These are phyloP conservation scores for Cepphus grylle DNA, from an alignment of 2,113 vertebrate species.

Conservation along the genomic window DNA sequence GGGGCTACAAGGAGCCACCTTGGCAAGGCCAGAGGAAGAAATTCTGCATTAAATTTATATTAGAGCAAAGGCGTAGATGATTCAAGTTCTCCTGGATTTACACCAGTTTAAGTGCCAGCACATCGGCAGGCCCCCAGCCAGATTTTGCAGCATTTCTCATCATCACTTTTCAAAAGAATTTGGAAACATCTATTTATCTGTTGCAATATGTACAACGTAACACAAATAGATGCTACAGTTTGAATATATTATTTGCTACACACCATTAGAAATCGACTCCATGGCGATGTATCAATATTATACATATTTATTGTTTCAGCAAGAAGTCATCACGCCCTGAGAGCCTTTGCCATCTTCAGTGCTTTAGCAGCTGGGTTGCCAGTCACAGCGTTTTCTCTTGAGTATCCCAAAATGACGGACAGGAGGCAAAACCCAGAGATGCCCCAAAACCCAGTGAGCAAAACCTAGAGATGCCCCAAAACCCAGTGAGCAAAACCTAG, in stretches of 20 bases:
- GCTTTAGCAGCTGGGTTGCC: not conserved
- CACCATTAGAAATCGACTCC: constrained; percentile 24
- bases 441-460: not conserved
- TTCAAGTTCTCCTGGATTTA: not conserved
- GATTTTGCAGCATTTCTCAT: constrained; percentile 13
- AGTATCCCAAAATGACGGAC: not conserved
- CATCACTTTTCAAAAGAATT: not conserved
- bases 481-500: not conserved
- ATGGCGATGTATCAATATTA: not conserved
- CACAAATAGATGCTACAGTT: not conserved
- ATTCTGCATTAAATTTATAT: not conserved
- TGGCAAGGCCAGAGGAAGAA: not conserved
- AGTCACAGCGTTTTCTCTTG: not conserved
- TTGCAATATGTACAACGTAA: not conserved
- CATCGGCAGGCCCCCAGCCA: not conserved
- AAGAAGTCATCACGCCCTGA: not conserved
- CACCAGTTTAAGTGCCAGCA: not conserved
- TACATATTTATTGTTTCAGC: constrained; percentile 20
- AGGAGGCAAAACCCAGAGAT: not conserved
- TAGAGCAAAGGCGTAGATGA: not conserved
- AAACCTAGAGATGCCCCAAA: too few species aligned
- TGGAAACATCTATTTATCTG: constrained; percentile 42
- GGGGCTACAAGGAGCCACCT: not conserved
- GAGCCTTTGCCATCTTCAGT: not conserved
- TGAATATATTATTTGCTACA: constrained; percentile 46